Evolutionary conservation across 2,797 vertebrate species (phyloP), one percentile per base, ranked within the genome.

Genomic region (Lycodopsis pacificus): DNA sequence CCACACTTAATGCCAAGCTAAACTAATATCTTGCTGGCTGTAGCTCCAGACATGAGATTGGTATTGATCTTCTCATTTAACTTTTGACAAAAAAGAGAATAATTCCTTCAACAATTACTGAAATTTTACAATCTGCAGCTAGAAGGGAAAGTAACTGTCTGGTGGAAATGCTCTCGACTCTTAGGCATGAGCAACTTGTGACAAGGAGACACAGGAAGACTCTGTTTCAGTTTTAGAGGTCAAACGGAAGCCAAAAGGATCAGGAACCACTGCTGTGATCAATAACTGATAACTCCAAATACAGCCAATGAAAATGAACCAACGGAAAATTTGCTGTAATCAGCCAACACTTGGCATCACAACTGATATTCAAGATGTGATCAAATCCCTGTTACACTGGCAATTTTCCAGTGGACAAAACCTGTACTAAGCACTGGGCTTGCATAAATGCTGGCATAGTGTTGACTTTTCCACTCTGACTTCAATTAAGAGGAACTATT

Each of bases 381-480:
- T 22, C 17, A 42, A 70, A 77, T 76, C 22, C n/a, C 20, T 3
- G 38, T 22, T 42, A 42, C 54, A 42, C 6, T 27, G 48, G 46
- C 71, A 61, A 5, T 56, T 69, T 64, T 76, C 63, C 34, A 81
- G 57, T 25, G 65, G 69, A 66, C 13, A 67, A 4, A 30, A 53
- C 36, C 19, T 51, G 6, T 3, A 12, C 46, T n/a, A 15, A 48
- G 51, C 7, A 57, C 34, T 36, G 20, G 14, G 1, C 30, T 72
- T 42, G 5, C 0, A 61, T 17, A 27, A 64, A 76, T 25, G 22
- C 30, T 59, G 17, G 73, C 22, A 32, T 1, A 1, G 9, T 12
- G 38, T 34, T 32, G 58, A 54, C 57, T 49, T 80, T 73, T 77
- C 65, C 56, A 22, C 17, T 22, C 65, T 30, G 54, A 67, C 34